Conservation (phyloP, 1,140 invertebrate genomes). For the Papilio polytes region DNA sequence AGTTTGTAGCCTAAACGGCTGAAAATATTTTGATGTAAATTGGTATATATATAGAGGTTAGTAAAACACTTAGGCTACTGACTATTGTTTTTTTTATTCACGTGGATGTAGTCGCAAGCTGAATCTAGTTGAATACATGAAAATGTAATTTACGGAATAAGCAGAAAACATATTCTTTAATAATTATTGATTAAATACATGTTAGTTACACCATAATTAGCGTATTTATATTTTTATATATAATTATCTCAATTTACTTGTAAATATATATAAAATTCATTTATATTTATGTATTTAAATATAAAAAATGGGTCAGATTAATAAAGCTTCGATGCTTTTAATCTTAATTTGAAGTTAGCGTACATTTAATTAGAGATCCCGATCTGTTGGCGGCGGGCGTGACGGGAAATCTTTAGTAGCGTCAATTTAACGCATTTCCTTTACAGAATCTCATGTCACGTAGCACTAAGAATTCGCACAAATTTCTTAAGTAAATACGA, state of each 20-base stretch:
- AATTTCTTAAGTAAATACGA: not conserved
- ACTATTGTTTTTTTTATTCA: too few species aligned
- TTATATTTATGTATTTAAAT: not conserved
- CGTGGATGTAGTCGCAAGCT: too few species aligned
- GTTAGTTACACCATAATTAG: not conserved
- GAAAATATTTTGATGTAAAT: too few species aligned
- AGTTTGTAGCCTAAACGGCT: too few species aligned
- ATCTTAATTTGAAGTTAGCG: slow-evolving; percentile 18
- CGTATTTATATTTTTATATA: not conserved
- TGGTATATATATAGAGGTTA: too few species aligned
- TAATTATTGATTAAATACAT: not conserved
- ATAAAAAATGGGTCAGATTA: slow-evolving; percentile 14
- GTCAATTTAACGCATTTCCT: slow-evolving; percentile 1
- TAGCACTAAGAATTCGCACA: not conserved
- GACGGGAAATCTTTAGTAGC: slow-evolving; percentile 14
- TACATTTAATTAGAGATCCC: slow-evolving; percentile 17
- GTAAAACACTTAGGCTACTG: too few species aligned
- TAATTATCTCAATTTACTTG: not conserved
- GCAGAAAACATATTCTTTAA: too few species aligned
- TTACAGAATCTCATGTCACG: not conserved
- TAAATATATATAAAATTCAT: not conserved
- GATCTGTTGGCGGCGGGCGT: slow-evolving; percentile 18
- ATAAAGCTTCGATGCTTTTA: not conserved
- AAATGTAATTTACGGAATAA: too few species aligned
- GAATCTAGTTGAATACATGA: too few species aligned